phyloP scores from a whole-genome alignment of 2,888 invertebrate genomes.

The Tachystola acroxantha region DNA sequence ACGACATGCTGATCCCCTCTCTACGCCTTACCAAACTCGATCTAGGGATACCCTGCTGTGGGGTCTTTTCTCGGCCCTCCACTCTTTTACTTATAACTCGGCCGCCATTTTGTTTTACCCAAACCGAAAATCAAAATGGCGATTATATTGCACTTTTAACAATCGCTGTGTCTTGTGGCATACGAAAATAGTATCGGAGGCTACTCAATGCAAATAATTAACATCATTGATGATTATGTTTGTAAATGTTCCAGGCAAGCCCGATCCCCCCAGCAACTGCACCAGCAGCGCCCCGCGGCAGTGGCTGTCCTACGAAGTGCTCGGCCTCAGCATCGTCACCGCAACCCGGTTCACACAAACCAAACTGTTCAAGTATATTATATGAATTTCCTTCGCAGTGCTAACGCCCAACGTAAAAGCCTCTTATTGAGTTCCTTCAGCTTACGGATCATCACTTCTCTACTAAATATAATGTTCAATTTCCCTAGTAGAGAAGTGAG shows the following conservation, averaged over 20 bases:
- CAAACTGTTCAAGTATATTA: conserved; percentile 43
- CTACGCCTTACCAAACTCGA: too few relatives aligned
- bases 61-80: too few relatives aligned
- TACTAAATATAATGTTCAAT: conserved; percentile 1
- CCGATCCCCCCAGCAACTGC: conserved; percentile 61
- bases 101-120: too few relatives aligned
- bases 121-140: too few relatives aligned
- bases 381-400: conserved; percentile 13
- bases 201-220: too few relatives aligned
- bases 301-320: conserved; percentile 28
- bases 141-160: too few relatives aligned
- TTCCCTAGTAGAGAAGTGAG: conserved; percentile 3
- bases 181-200: too few relatives aligned
- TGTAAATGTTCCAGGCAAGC: conserved; percentile 48
- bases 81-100: too few relatives aligned
- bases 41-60: too few relatives aligned
- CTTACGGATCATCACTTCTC: conserved; percentile 2
- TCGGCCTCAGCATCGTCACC: conserved; percentile 29
- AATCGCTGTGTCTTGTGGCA: too few relatives aligned
- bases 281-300: conserved; percentile 41
- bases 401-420: neutral
- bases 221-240: too few relatives aligned
- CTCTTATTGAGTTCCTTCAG: neutral
- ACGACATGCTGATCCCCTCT: too few relatives aligned
- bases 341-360: conserved; percentile 33